Evolutionary conservation across 2,113 vertebrate genomes (phyloP).

Genomic region (Gila orcuttii): DNA sequence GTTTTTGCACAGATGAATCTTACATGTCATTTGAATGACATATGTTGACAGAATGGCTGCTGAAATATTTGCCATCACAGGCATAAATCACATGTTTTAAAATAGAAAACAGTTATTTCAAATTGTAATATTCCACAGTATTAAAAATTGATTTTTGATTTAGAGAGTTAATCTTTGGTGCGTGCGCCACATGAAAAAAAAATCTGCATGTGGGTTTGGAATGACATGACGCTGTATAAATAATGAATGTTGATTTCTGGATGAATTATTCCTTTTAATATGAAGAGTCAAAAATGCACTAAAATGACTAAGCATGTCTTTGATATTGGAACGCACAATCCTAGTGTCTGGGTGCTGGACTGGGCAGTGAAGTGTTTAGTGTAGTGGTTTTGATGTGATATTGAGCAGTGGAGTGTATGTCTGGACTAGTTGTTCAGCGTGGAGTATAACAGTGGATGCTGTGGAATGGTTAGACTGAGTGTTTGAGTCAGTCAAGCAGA

Average conservation of each 20-base stretch:
- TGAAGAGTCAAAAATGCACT: background rate
- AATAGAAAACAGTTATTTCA: background rate
- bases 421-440: constrained; percentile 35
- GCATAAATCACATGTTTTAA: background rate
- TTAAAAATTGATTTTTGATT: background rate
- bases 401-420: constrained; percentile 11
- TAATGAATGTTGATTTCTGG: constrained; percentile 4
- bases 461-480: constrained; percentile 20
- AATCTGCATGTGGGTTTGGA: background rate
- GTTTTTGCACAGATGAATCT: background rate
- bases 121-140: background rate
- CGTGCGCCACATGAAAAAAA: background rate
- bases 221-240: background rate
- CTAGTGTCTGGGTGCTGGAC: background rate
- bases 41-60: no score
- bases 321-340: background rate
- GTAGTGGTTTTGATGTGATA: constrained; percentile 12
- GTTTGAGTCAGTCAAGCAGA: constrained; percentile 33
- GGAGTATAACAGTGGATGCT: constrained; percentile 3
- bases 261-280: background rate
- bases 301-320: background rate
- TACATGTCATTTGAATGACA: constrained; percentile 3
- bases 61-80: background rate
- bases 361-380: background rate
- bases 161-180: background rate